Evolutionary conservation across 1,140 invertebrate species (phyloP).

Genomic region (Chironomus tepperi): DNA sequence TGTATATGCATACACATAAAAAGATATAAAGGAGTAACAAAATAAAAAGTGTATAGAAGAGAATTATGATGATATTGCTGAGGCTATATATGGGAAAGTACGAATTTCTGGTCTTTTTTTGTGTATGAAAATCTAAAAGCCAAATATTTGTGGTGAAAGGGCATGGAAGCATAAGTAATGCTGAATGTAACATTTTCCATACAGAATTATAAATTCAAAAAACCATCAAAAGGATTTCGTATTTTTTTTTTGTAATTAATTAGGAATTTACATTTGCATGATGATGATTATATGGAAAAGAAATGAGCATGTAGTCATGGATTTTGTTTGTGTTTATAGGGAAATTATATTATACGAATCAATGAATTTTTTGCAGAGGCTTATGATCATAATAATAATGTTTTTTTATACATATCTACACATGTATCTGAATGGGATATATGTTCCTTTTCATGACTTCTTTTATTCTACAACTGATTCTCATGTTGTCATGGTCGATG

Average conservation of each 20-base stretch:
- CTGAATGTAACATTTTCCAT: conserved; percentile 5
- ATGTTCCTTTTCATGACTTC: too few relatives aligned
- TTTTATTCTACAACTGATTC: too few relatives aligned
- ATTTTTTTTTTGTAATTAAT: conserved; percentile 10
- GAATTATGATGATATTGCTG: neutral
- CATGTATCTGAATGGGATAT: too few relatives aligned
- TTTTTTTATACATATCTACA: too few relatives aligned
- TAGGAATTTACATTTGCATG: neutral
- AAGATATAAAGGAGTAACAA: neutral
- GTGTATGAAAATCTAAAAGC: neutral
- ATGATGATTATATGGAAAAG: too few relatives aligned
- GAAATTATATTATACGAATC: too few relatives aligned
- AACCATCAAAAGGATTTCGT: conserved; percentile 10
- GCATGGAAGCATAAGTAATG: neutral
- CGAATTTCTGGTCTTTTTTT: neutral
- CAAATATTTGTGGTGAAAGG: conserved; percentile 7
- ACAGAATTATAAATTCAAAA: conserved; percentile 1
- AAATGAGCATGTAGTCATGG: too few relatives aligned
- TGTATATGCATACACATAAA: neutral
- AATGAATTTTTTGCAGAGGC: too few relatives aligned
- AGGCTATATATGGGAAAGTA: neutral
- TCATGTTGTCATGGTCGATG: too few relatives aligned
- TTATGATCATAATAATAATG: too few relatives aligned
- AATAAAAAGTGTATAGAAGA: too few relatives aligned
- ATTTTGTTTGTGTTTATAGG: too few relatives aligned